These are phyloP conservation scores for Spilogale gracilis DNA, from an alignment of 2,113 vertebrate genomes.

Conservation along the genomic window DNA sequence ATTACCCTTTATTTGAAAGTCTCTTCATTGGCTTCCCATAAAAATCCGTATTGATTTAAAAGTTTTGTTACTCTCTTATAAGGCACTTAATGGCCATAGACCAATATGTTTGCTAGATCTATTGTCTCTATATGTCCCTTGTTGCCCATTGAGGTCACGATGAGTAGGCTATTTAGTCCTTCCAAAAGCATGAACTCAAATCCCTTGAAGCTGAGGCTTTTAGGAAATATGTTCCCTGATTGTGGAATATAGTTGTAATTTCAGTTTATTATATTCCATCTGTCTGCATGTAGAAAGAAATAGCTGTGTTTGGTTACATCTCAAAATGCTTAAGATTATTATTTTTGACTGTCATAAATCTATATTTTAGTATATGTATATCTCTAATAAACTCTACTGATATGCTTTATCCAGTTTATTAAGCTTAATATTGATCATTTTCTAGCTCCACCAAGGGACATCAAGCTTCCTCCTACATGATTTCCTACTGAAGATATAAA, in stretches of 20 bases:
- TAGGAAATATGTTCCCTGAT: slow-evolving; percentile 61
- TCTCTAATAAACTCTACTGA: background rate
- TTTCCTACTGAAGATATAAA: background rate
- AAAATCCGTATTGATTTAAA: slow-evolving; percentile 74
- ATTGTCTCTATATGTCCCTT: slow-evolving; percentile 46
- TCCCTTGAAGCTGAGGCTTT: slow-evolving; percentile 52
- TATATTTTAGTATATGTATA: background rate
- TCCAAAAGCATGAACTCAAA: slow-evolving; percentile 67
- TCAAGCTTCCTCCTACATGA: background rate
- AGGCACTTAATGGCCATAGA: slow-evolving; percentile 52
- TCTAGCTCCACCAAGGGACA: background rate
- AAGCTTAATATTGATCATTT: background rate
- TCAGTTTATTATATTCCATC: slow-evolving; percentile 45
- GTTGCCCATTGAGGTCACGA: slow-evolving; percentile 59
- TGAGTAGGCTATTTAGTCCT: slow-evolving; percentile 53
- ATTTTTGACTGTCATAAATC: slow-evolving; percentile 26
- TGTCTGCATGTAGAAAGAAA: slow-evolving; percentile 25
- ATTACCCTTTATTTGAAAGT: slow-evolving; percentile 65
- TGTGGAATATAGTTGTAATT: slow-evolving; percentile 55
- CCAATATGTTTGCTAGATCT: slow-evolving; percentile 26
- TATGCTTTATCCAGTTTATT: background rate
- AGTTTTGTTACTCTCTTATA: slow-evolving; percentile 70
- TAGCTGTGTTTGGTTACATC: slow-evolving; percentile 33
- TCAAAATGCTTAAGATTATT: slow-evolving; percentile 31
- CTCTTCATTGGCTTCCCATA: slow-evolving; percentile 67